These are phyloP conservation scores for Orientallactaga bullata DNA, from an alignment of 2,113 vertebrate species.

Conservation along the genomic window DNA sequence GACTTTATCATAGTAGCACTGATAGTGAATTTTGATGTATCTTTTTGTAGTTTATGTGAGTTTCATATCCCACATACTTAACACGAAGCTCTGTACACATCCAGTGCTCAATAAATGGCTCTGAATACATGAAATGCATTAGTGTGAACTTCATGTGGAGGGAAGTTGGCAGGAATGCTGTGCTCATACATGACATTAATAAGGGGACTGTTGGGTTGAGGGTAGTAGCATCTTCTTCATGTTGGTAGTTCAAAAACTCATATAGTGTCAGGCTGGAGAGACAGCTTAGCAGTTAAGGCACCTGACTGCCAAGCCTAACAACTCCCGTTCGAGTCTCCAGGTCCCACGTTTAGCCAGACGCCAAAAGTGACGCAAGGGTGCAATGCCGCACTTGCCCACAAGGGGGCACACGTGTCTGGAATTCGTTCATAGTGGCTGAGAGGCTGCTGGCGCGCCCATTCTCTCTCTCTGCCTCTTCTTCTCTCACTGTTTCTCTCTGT, in stretches of 20 bases:
- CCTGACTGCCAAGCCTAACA: no score
- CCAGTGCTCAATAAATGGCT: not conserved
- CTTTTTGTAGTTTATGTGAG: not conserved
- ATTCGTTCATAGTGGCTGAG: no score
- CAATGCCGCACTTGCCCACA: no score
- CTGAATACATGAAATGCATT: not conserved
- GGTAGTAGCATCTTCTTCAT: not conserved
- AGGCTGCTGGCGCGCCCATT: no score
- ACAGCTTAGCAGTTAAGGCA: no score
- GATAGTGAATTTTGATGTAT: not conserved
- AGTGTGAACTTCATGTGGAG: not conserved
- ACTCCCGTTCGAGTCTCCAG: no score
- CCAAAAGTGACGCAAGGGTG: no score
- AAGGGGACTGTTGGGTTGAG: not conserved
- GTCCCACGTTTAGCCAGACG: no score
- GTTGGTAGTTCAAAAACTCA: slow-evolving; percentile 18
- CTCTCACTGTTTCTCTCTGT: no score
- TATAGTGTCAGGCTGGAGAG: no score
- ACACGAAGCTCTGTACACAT: not conserved
- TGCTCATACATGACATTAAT: not conserved
- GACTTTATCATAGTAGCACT: not conserved
- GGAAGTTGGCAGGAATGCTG: not conserved
- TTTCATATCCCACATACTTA: not conserved
- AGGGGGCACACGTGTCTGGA: no score
- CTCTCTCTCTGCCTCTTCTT: no score